Evolutionary conservation across 1,140 invertebrate genomes (phyloP), one percentile per base, ranked within the genome.

Genomic region (Littorina saxatilis): DNA sequence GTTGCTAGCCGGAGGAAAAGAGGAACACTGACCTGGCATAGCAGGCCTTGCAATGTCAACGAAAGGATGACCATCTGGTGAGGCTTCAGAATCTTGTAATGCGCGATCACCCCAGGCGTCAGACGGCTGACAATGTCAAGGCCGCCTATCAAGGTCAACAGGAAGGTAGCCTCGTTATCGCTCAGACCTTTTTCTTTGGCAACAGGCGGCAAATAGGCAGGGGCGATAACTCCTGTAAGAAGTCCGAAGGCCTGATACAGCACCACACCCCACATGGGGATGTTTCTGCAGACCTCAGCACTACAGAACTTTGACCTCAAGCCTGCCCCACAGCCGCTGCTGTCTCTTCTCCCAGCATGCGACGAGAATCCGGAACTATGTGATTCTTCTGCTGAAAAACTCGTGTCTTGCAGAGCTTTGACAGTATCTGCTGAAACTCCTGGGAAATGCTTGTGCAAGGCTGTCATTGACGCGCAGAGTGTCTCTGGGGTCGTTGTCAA

Each of bases 51-150:
- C 13, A 73, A 23, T 13, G 43, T 20, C 17, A 40, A 27, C 23
- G 4, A 4, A 11, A n/a, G 4, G 11, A 73, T 43, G 23, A 43
- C 70, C 70, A 73, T 73, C 39, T 73, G 35, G 23, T 73, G 40
- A n/a, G 70, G 74, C 74, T 77, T n/a, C 74, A 77, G n/a, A n/a
- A 77, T 29, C 27, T 37, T 37, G 55, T 29, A 55, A 35, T 77
- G 20, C 9, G 74, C 43, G 55, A 77, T 58, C 32, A 77, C 29
- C n/a, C 74, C 74, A 9, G 55, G 50, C 27, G 32, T 0, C 13
- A 77, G n/a, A 15, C 74, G 40, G 27, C 50, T 61, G 47, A 27
- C 20, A 32, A 77, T 58, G 50, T 61, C 74, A 27, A 52, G 32
- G 35, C 50, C 74, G 4, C 74, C 50, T 0, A 5, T 35, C 55